phyloP scores from a whole-genome alignment of 1,140 invertebrate species.

The Drosophila bocqueti region DNA sequence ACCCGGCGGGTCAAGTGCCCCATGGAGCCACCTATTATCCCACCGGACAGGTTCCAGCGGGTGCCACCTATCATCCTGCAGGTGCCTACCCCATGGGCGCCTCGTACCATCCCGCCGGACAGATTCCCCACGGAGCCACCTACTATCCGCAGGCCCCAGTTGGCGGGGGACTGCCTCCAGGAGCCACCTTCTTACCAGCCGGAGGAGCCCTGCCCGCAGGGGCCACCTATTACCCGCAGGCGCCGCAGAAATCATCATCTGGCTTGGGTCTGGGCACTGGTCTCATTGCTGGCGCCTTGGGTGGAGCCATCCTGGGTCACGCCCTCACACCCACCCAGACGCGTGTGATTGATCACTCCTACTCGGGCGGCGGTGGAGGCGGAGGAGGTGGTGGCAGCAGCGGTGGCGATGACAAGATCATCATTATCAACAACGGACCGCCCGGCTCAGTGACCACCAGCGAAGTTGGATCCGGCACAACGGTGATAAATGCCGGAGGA shows the following conservation, averaged over 20 bases:
- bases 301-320: constrained; percentile 76
- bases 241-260: constrained; percentile 65
- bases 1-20: constrained; percentile 56
- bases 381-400: constrained; percentile 26
- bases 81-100: constrained; percentile 56
- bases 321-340: constrained; percentile 73
- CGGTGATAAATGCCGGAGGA: constrained; percentile 70
- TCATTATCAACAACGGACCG: constrained; percentile 82
- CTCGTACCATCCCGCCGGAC: constrained; percentile 55
- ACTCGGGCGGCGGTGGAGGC: constrained; percentile 49
- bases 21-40: constrained; percentile 62
- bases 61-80: constrained; percentile 63
- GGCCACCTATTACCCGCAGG: constrained; percentile 74
- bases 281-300: constrained; percentile 74
- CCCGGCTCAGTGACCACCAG: constrained; percentile 78
- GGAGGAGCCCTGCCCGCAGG: constrained; percentile 71
- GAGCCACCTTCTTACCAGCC: constrained; percentile 69
- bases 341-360: constrained; percentile 62
- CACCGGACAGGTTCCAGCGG: constrained; percentile 52
- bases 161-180: constrained; percentile 55
- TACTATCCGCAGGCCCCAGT: constrained; percentile 71
- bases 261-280: constrained; percentile 77
- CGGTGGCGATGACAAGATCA: constrained; percentile 72
- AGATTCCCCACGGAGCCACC: constrained; percentile 62
- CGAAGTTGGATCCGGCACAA: constrained; percentile 65